Evolutionary conservation across 2,888 invertebrate species (phyloP), one percentile per base, ranked within the genome.

Genomic region (Latrodectus elegans): DNA sequence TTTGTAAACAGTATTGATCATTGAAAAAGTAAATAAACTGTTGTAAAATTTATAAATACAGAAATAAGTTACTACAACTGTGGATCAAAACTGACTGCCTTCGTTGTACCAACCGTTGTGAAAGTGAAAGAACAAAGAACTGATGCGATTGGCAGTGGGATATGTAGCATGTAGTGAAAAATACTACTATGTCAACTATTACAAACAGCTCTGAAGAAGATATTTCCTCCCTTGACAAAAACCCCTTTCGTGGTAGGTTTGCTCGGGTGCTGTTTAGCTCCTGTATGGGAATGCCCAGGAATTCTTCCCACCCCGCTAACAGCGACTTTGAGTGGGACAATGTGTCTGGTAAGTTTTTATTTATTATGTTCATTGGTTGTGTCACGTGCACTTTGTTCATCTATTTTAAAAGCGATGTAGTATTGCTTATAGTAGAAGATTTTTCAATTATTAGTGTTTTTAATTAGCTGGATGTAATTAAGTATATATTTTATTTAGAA

Each of bases 261-360:
- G 88, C 88, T 14, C 60, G 88, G 55, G 88, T 74, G 70, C 80
- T 88, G 17, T 88, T 88, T 80, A 88, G 88, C 38, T 88, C 88
- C 15, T 88, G 88, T 52, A 88, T 88, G 84, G 88, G 88, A 15
- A n/a, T 82, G 52, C 88, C 88, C 14, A 53, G 82, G n/a, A 82
- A 74, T 52, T 70, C 65, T 12, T 74, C 82, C 77, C 78, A 84
- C 72, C 76, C 79, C 10, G 79, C 78, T 6, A 60, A 75, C 60
- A 72, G 74, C 60, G 88, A 88, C 15, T 80, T 80, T 14, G 84
- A 88, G 76, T 88, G 83, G 88, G 88, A 88, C 73, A 83, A 71
- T 72, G 72, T 88, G 74, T 88, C 88, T 72, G 88, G 88, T 88
- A 84, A 87, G 81, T 22, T 55, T 55, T 55, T 55, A 1, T 55